Base-by-base conservation (phyloP, 2,797 vertebrate species). In the Dendrocincla tyrannina region DNA sequence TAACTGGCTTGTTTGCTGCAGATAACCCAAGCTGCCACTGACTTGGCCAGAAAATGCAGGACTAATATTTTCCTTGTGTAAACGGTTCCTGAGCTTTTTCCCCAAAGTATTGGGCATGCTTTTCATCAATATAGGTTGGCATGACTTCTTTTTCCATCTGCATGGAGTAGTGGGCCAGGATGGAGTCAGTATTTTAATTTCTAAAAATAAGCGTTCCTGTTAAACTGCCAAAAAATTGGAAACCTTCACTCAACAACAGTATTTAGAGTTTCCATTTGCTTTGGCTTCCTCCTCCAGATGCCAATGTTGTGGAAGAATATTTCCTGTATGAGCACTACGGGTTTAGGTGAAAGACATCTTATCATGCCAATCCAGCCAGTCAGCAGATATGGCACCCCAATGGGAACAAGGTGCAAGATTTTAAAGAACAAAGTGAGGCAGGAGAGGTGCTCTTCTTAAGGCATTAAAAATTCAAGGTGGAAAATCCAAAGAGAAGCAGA, bases 111-210 rank as follows among this genome's bases (percentile, higher is more conserved):
- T 81, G 66, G 79, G 41, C 62, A 53, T 37, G 39, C 20, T 92
- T 93, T 94, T 94, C 85, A 86, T 91, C 79, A 63, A 39, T 94
- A 84, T 68, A 84, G 35, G 55, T 35, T 95, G 91, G 44, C 82
- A 81, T 37, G 46, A 58, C 50, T 91, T 77, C 52, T 87, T 91
- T 93, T 93, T 94, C 86, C 87, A 58, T 70, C 44, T 73, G 7
- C 53, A 85, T 79, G 42, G n/a, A 39, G 37, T 13, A 68, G 33
- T 6, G 28, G 35, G 5, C 2, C 11, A 56, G 68, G 49, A 69
- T 58, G 30, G 64, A 82, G 49, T 74, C 22, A 37, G 32, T 94
- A 88, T 82, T 92, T 92, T 82, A 47, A 33, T 91, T 92, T 96
- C 86, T 96, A 95, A 94, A 93, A 86, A 89, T 92, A 91, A 91